Conservation (phyloP, 1,140 invertebrate species). For the Meloidogyne exigua region DNA sequence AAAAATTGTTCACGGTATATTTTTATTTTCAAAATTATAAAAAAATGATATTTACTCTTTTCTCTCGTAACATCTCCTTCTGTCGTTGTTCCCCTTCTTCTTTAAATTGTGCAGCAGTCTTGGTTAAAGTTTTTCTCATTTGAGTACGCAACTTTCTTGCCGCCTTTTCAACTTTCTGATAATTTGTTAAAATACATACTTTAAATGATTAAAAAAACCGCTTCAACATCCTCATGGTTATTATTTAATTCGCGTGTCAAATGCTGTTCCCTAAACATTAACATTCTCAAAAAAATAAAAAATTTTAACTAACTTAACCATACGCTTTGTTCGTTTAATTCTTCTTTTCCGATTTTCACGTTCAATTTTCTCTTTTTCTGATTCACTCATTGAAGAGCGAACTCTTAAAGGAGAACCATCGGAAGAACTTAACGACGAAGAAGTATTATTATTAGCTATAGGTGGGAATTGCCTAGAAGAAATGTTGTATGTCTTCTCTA, state of each 20-base stretch:
- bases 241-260: not conserved
- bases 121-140: constrained; percentile 55
- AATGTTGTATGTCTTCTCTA: not conserved
- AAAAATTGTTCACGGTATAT: not conserved
- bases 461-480: not conserved
- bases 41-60: constrained; percentile 8
- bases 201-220: not conserved
- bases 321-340: constrained; percentile 50
- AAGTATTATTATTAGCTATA: not conserved
- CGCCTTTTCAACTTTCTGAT: constrained; percentile 25
- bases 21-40: too few species aligned
- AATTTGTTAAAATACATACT: not conserved
- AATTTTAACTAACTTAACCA: constrained; percentile 31
- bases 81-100: constrained; percentile 52
- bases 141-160: constrained; percentile 46
- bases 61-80: constrained; percentile 37
- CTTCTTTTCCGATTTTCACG: constrained; percentile 60
- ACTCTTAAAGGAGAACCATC: constrained; percentile 23
- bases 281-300: not conserved
- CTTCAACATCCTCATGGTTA: not conserved
- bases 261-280: not conserved
- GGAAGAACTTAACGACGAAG: constrained; percentile 18
- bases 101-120: constrained; percentile 54
- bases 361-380: constrained; percentile 57
- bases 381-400: constrained; percentile 53